A percentile compares a stretch with the other conserved stretches of the same genome.
Evolutionary conservation across 2,797 vertebrate species (phyloP).

Genomic region (Tokudaia tokunoshimensis): DNA sequence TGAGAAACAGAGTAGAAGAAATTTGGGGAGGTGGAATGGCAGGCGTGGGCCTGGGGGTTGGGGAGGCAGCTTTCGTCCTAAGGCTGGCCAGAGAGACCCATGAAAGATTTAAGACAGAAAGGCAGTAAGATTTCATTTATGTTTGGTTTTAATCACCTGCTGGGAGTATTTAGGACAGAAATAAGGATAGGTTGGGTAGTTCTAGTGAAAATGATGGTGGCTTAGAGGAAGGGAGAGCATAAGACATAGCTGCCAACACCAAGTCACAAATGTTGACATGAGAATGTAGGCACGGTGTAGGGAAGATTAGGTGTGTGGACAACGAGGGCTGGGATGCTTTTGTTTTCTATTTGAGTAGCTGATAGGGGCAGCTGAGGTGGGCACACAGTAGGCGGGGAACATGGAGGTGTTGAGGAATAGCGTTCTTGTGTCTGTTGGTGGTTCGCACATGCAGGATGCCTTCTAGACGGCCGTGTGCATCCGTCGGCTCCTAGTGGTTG

Average conservation of each 20-base stretch:
- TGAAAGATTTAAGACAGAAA: background rate
- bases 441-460: background rate
- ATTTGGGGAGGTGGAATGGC: background rate
- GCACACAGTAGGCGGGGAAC: too few species aligned
- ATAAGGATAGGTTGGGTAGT: background rate
- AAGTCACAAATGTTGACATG: background rate
- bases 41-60: background rate
- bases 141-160: background rate
- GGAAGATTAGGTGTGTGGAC: background rate
- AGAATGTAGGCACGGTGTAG: too few species aligned
- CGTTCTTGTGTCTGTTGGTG: background rate
- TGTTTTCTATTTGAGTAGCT: background rate
- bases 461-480: background rate
- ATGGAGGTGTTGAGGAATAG: background rate
- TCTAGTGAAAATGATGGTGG: too few species aligned
- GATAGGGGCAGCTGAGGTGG: background rate
- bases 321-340: background rate
- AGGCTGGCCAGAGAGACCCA: background rate
- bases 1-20: background rate
- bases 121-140: background rate
- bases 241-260: background rate
- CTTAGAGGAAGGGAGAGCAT: too few species aligned
- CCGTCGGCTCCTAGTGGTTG: background rate
- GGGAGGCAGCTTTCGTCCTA: background rate
- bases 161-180: background rate